A percentile compares a stretch with the other conserved stretches of the same genome.
Evolutionary conservation across 2,888 invertebrate genomes (phyloP).

Genomic region (Philereme vetulata): DNA sequence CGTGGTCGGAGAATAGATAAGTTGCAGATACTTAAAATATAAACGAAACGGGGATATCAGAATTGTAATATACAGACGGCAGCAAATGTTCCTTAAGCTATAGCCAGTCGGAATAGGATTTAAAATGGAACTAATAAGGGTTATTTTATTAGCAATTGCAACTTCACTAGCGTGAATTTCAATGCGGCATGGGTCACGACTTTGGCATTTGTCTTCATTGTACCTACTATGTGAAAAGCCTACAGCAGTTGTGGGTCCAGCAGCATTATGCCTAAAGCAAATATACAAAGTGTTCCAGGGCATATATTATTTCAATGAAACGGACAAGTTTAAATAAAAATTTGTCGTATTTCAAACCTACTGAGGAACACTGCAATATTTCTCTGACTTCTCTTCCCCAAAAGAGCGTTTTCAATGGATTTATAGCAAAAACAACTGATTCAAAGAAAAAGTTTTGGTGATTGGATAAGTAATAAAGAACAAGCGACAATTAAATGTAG

Average conservation of each 20-base stretch:
- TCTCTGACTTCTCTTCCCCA: too few relatives aligned
- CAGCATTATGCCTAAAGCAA: not conserved
- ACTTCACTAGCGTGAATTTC: conserved; percentile 33
- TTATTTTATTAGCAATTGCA: conserved; percentile 16
- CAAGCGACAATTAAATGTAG: too few relatives aligned
- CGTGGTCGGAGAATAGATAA: conserved; percentile 39
- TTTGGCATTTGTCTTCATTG: conserved; percentile 47
- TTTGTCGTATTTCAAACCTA: too few relatives aligned
- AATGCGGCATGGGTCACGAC: conserved; percentile 50
- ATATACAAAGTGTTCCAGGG: too few relatives aligned
- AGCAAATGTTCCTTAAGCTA: conserved; percentile 2
- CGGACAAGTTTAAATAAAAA: too few relatives aligned
- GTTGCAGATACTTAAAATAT: conserved; percentile 26
- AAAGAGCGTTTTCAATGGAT: too few relatives aligned
- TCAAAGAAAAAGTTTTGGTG: too few relatives aligned
- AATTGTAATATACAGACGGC: conserved; percentile 13
- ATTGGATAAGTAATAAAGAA: too few relatives aligned
- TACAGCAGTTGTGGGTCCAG: conserved; percentile 4
- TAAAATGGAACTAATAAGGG: conserved; percentile 5
- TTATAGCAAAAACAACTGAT: too few relatives aligned
- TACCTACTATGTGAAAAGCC: conserved; percentile 30
- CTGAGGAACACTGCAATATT: too few relatives aligned
- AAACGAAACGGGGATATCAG: conserved; percentile 35
- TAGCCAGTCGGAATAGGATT: conserved; percentile 14
- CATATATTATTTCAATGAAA: too few relatives aligned